Base-by-base conservation (phyloP, 2,113 vertebrate genomes). In the Lethenteron reissneri region DNA sequence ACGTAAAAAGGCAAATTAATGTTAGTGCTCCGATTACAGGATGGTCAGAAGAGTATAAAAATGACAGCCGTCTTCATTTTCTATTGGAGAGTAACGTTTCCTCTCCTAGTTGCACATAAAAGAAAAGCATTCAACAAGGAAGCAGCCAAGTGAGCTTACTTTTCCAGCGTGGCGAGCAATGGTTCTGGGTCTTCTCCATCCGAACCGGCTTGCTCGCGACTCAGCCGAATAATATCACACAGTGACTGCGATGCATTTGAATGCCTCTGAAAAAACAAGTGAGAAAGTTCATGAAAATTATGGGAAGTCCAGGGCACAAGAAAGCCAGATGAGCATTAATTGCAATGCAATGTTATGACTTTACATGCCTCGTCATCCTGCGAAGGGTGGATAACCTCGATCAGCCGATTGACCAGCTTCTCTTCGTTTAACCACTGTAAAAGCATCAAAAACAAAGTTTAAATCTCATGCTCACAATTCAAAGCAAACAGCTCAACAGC, bases 141-240 rank as follows among this genome's bases (percentile, higher is more conserved):
- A 41, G 41, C 41, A 41, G 7, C 4, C 1, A n/a, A n/a, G 25
- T 17, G 8, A 68, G 11, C 84, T 56, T 89, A 97, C 94, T 92
- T 96, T 78, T 97, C 92, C 80, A 99, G 83, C 74, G 92, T 92
- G 78, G 90, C 85, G 73, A 99, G 86, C 75, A 99, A 83, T 15
- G 94, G 88, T 70, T 97, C 92, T 21, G 88, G 81, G 76, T 87
- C 88, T 76, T 86, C 92, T 79, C 97, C 92, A 72, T 96, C 84
- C 80, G 97, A 91, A 72, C 97, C 82, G 88, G 96, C 95, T 83
- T 99, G 94, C 80, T 99, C 94, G 85, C 92, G 86, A 82, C 94
- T 96, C 74, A 99, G 84, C 72, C 94, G 86, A 78, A 99, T 92
- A 75, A 99, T 99, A 80, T 99, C 94, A 84, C 94, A 97, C 75